Conservation (phyloP, 2,113 vertebrate genomes). For the Nymphicus hollandicus region DNA sequence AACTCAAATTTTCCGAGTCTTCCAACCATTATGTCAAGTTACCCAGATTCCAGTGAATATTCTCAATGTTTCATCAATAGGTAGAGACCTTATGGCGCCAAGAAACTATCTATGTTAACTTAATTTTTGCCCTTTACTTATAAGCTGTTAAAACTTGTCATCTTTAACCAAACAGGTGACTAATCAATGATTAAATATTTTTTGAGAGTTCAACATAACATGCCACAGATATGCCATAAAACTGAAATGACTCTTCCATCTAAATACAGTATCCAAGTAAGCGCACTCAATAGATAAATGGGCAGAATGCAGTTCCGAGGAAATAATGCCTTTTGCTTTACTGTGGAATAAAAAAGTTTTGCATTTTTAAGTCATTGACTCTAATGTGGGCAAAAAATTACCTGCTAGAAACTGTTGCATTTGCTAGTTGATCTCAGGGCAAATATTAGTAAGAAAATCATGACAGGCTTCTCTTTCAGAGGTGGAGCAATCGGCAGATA, state of each 20-base stretch:
- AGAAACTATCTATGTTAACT: background rate
- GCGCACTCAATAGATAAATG: background rate
- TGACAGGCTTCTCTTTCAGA: background rate
- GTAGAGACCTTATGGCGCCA: background rate
- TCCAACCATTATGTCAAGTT: background rate
- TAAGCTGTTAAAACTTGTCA: background rate
- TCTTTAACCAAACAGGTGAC: background rate
- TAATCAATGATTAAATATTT: background rate
- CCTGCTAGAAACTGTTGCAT: background rate
- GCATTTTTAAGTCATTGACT: background rate
- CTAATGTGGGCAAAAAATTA: background rate
- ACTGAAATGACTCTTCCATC: background rate
- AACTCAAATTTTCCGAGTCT: background rate
- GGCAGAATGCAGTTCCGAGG: background rate
- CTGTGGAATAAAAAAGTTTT: background rate
- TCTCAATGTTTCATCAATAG: slow-evolving; percentile 1
- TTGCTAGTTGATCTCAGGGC: background rate
- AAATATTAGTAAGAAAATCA: background rate
- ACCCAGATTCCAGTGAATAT: background rate
- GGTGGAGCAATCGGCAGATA: background rate
- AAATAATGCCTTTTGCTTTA: background rate
- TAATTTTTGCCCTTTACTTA: background rate
- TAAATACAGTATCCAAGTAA: background rate
- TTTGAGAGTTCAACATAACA: background rate
- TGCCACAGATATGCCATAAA: background rate